Percentiles rank a stretch among this genome's conserved stretches.
These are phyloP conservation scores for Panopea generosa DNA, from an alignment of 2,888 invertebrate species.

Conservation along the genomic window DNA sequence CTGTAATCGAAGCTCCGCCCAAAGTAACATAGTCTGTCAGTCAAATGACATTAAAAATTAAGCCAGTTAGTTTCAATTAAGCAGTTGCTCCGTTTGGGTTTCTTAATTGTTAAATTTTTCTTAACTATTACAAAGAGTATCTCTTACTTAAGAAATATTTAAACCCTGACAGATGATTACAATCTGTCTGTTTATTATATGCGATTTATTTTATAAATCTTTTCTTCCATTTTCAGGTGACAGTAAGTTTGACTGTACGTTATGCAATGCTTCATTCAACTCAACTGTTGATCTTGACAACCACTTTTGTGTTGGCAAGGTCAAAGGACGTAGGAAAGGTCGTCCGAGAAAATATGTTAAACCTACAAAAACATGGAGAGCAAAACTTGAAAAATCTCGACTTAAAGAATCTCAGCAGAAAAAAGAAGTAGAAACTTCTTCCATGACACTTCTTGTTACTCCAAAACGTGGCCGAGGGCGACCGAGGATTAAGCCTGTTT, in stretches of 20 bases:
- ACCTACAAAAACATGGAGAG: conserved; percentile 73
- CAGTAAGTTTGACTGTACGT: conserved; percentile 52
- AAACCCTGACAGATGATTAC: no score
- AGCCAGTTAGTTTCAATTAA: no score
- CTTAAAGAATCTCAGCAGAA: conserved; percentile 52
- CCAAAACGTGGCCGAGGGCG: conserved; percentile 57
- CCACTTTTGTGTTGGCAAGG: conserved; percentile 63
- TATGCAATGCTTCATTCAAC: conserved; percentile 53
- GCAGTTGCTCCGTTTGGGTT: no score
- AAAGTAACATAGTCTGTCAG: no score
- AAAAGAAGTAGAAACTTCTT: conserved; percentile 15
- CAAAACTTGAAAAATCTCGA: conserved; percentile 67
- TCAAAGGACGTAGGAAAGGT: conserved; percentile 66
- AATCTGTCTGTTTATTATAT: no score
- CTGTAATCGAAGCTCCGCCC: no score
- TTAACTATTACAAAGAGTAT: no score
- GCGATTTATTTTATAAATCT: not conserved
- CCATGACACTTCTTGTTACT: conserved; percentile 25
- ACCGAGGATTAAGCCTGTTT: conserved; percentile 38
- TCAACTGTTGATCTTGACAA: conserved; percentile 63
- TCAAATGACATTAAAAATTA: no score
- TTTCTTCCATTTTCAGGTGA: conserved; percentile 20
- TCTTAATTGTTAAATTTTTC: no score
- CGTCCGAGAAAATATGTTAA: conserved; percentile 71
- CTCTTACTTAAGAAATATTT: no score